A percentile compares a stretch with the other conserved stretches of the same genome.
Evolutionary conservation across 2,888 invertebrate genomes (phyloP).

Genomic region (Phortica magna): DNA sequence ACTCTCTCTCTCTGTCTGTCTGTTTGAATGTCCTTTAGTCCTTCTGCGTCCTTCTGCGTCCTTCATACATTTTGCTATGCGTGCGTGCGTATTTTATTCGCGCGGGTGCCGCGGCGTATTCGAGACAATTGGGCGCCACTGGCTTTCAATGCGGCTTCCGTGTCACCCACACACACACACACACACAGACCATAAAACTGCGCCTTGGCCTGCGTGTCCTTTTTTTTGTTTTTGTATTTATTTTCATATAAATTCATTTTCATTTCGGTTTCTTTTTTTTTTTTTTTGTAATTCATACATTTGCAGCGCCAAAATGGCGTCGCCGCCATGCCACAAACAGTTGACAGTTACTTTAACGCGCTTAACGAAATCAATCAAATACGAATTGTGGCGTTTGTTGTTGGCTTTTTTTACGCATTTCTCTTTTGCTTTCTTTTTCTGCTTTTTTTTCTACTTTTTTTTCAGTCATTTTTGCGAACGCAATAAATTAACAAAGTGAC

Average conservation of each 20-base stretch:
- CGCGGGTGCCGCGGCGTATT: slow-evolving; percentile 43
- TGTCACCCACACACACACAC: slow-evolving; percentile 19
- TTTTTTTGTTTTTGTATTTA: not conserved
- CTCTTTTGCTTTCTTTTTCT: too few relatives aligned
- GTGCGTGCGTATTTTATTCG: slow-evolving; percentile 22
- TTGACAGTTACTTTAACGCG: slow-evolving; percentile 11
- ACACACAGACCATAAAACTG: not conserved
- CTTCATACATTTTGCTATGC: not conserved
- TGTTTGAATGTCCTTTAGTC: not conserved
- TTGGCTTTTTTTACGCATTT: too few relatives aligned
- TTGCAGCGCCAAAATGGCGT: slow-evolving; percentile 21
- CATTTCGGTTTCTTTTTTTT: slow-evolving; percentile 4
- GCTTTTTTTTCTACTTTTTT: too few relatives aligned
- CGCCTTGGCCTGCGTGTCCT: not conserved
- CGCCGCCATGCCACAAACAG: not conserved
- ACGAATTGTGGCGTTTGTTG: not conserved
- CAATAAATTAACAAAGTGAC: not conserved
- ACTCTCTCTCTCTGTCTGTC: not conserved
- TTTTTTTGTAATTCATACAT: not conserved
- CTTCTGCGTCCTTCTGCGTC: too few relatives aligned
- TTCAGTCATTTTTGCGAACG: not conserved
- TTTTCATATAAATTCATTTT: slow-evolving; percentile 15
- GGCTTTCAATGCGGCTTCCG: slow-evolving; percentile 30
- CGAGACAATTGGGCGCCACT: slow-evolving; percentile 60
- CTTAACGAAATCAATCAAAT: slow-evolving; percentile 30